Evolutionary conservation across 2,888 invertebrate species (phyloP), one percentile per base, ranked within the genome.

Genomic region (Panzeria rudis): DNA sequence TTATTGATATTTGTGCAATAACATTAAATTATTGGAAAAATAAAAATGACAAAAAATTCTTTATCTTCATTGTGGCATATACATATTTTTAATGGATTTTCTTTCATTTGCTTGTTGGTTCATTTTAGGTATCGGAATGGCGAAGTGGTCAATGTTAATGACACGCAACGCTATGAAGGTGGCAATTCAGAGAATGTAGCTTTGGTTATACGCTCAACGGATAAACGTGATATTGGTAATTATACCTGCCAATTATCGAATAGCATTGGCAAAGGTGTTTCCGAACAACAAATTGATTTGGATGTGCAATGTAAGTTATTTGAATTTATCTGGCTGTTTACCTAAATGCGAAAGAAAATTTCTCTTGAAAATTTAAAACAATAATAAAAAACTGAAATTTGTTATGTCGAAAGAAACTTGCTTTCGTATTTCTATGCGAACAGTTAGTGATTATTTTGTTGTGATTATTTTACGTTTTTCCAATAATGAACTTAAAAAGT

Each of bases 181-280:
- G 97, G 97, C 3, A 95, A 94, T 62, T 94, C 95, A 0, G 95
- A 95, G 86, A 95, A 96, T 90, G 96, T 96, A 7, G 95, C 96
- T 0, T 94, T 98, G 61, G 94, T 95, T 82, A 96, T 98, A 87
- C 94, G 94, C 89, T 95, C 96, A 88, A 95, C 97, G 0, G 94
- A 94, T 2, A 94, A 97, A 11, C 94, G 94, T 0, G 98, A 98
- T 92, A 95, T 96, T 92, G 98, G 98, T 69, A 95, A 95, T 89
- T 98, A 98, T 92, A 95, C 95, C 32, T 98, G 98, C 90, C 93
- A 95, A 84, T 94, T 98, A 62, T 94, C 95, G 87, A 98, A 98
- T 91, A 94, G 94, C 35, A 96, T 97, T 35, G 97, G 97, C 6
- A 94, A 95, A 64, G 95, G 95, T 11, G 94, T 94, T 86, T 96